Base-by-base conservation (phyloP, 2,888 invertebrate genomes). In the Venusia cambrica region DNA sequence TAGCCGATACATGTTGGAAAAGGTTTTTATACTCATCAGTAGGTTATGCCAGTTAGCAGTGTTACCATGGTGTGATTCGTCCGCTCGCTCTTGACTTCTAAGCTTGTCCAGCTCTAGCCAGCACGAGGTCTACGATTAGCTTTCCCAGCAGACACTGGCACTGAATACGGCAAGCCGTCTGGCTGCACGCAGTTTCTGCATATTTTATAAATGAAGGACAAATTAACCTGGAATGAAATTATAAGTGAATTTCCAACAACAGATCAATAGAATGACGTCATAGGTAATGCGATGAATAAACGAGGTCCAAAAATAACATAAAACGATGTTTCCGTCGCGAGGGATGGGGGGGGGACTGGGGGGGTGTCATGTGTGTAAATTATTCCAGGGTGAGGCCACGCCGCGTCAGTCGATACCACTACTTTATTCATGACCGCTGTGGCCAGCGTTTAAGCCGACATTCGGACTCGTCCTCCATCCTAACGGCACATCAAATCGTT, bases 371-470 rank as follows among this genome's bases (percentile, higher is more conserved):
- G 63, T 59, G 66, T 69, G 74, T 84, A 77, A 83, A 81, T 85
- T 76, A 81, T 81, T 83, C 73, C 57, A 54, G 64, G 63, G 69
- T 61, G 70, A 73, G 73, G 74, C 66, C 67, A 55, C 45, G 52
- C n/a, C n/a, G n/a, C n/a, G 45, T 42, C 64, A 81, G 85, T 85
- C 87, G 74, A 87, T 87, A 84, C 54, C 60, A 64, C 79, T 87
- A 67, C 73, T 67, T 84, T 81, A 87, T 87, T 85, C 80, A 87
- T 83, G 80, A 74, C 71, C 65, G 53, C 61, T 51, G 70, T 57
- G 70, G 54, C 69, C 57, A 65, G 49, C 76, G 70, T 73, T 81
- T 80, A 75, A 63, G 57, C 45, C 48, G 43, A 50, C 58, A 56
- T 54, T 51, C 70, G 69, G 73, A 74, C 57, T 67, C 59, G 57